A percentile compares a stretch with the other conserved stretches of the same genome.
Conservation (phyloP, 2,888 invertebrate species). For the Coronaproctus castanopsis region DNA sequence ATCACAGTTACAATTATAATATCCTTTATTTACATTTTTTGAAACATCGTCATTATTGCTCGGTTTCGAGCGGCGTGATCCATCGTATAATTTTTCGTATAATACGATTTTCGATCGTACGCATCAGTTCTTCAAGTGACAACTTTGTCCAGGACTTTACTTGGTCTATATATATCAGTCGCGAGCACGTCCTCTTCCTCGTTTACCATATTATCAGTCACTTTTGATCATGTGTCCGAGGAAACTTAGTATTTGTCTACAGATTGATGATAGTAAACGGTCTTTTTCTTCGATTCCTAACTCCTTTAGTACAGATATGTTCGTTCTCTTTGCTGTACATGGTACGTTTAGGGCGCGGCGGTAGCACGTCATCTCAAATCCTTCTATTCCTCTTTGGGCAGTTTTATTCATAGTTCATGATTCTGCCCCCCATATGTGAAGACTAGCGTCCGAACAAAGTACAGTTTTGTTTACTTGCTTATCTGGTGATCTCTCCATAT, state of each 20-base stretch:
- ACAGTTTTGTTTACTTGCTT: not conserved
- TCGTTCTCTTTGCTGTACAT: not conserved
- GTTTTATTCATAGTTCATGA: not conserved
- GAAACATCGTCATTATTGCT: not conserved
- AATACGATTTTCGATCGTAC: not conserved
- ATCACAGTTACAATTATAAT: too few relatives aligned
- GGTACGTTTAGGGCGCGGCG: not conserved
- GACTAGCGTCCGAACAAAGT: not conserved
- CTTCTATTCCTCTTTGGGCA: not conserved
- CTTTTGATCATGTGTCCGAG: not conserved
- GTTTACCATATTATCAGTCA: too few relatives aligned
- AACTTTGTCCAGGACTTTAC: not conserved
- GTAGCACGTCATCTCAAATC: not conserved
- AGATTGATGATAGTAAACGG: not conserved
- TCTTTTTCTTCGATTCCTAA: not conserved
- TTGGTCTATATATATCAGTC: not conserved
- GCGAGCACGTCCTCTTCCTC: not conserved
- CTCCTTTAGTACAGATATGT: not conserved
- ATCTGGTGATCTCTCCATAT: not conserved
- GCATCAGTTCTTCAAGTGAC: not conserved
- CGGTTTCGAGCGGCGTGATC: not conserved
- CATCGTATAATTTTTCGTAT: not conserved
- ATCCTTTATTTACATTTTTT: too few relatives aligned
- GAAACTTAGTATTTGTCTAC: not conserved
- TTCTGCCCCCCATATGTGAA: not conserved